Base-by-base conservation (phyloP, 2,797 vertebrate genomes). In the Silurus lanzhouensis region DNA sequence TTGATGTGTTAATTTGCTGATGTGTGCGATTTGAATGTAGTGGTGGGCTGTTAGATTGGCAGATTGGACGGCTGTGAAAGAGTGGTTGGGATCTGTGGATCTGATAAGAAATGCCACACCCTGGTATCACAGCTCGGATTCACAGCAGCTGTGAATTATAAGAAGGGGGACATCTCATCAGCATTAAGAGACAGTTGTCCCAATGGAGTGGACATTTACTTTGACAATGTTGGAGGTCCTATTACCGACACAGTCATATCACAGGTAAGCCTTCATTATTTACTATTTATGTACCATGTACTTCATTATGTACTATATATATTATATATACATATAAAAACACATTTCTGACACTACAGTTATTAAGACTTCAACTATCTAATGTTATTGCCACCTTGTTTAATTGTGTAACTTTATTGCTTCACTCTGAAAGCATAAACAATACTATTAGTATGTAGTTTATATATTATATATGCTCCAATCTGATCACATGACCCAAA, bases 11-110 rank as follows among this genome's bases (percentile, higher is more conserved):
- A 61, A 60, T 66, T 31, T 17, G 13, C 31, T 83, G 20, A 68
- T 10, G 25, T 74, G 15, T 68, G 6, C 27, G 20, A 2, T 57
- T 20, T 66, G 8, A 68, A 55, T 66, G 5, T 9, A 52, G 8
- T 58, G 19, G 25, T 88, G 55, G 76, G 64, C 9, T 78, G 46
- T 68, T 88, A 98, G 98, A 97, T 99, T 58, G 97, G 95, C 83
- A 93, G 88, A 27, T 92, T 99, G 87, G 96, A 98, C 22, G 98
- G 98, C 67, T 99, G 97, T 89, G 93, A 92, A 82, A 95, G 92
- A 91, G 96, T 99, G 76, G 95, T 99, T 31, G 98, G 98, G 57
- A 97, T 99, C n/a, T 98, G 97, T 87, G 98, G 98, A 82, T 96
- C 97, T 1, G 94, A 95, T 13, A 94, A 97, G 76, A 99, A 99